Evolutionary conservation across 2,797 vertebrate genomes (phyloP).

Genomic region (Crossoptilon crossoptilon): DNA sequence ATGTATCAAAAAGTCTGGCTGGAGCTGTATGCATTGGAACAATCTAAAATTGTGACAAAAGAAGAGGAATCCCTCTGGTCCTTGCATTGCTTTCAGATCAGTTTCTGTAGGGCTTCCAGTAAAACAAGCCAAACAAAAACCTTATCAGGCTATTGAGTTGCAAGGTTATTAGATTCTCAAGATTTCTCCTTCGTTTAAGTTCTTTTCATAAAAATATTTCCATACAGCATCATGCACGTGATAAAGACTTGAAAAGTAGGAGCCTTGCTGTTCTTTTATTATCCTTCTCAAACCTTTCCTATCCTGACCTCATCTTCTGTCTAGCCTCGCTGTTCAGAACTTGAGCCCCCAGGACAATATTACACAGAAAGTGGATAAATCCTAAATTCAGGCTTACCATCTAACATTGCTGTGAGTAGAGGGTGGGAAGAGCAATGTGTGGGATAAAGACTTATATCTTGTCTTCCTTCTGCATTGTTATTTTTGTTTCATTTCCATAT

Average conservation of each 20-base stretch:
- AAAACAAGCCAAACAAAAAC: background rate
- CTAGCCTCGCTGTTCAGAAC: background rate
- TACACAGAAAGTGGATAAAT: background rate
- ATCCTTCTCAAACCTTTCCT: background rate
- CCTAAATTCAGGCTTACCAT: background rate
- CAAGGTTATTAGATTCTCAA: background rate
- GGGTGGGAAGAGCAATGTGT: background rate
- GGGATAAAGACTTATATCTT: background rate
- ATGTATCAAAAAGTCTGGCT: background rate
- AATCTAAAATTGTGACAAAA: slow-evolving; percentile 25
- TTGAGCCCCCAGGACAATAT: background rate
- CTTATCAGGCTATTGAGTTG: background rate
- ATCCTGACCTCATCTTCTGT: background rate
- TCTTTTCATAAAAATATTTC: background rate
- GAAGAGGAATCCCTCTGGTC: background rate
- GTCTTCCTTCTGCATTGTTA: background rate
- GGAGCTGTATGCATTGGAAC: background rate
- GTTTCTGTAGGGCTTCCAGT: slow-evolving; percentile 13
- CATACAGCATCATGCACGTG: accelerated
- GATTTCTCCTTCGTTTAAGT: background rate
- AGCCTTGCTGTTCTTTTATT: slow-evolving; percentile 28
- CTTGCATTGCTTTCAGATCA: slow-evolving; percentile 12
- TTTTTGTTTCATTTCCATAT: background rate
- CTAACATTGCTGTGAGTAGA: background rate
- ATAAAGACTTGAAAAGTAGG: background rate